Evolutionary conservation across 2,888 invertebrate species (phyloP), one percentile per base, ranked within the genome.

Genomic region (Dendrolimus pini): DNA sequence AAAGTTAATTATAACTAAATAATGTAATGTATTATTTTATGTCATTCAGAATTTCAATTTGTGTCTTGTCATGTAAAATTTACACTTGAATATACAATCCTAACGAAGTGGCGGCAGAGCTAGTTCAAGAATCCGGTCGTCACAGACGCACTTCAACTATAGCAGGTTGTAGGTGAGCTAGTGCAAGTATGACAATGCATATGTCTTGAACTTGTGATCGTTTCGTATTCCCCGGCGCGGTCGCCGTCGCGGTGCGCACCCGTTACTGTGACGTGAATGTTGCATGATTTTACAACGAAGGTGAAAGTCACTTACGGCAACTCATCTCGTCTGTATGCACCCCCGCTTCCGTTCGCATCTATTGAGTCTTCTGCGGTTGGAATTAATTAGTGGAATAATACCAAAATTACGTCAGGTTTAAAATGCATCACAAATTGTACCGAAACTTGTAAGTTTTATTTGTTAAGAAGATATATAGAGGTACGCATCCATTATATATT

Each of bases 221-320:
- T 55, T 57, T 57, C 53, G 57, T 57, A 41, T 64, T 65, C 66
- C 63, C 64, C 56, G 62, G 57, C 62, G 65, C 56, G 62, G 59
- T 62, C 61, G 60, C 55, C 60, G 64, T 30, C 30, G 30, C 30
- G 47, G 9, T 12, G 47, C 47, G 47, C 47, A 47, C 47, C 47
- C 65, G 68, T 66, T 65, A 66, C 63, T 67, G 63, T 77, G 72
- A 73, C 71, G 71, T 68, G 68, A 72, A 65, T 69, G 65, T 71
- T 72, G 71, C 68, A 72, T 74, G 72, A 67, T 66, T 75, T 65
- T 65, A 66, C 67, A 65, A 61, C 64, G 75, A 77, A 78, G 78
- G 78, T 78, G 77, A 77, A 77, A 78, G 77, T 76, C 73, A 75
- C 68, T 65, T 63, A 65, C 67, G 66, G 67, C 70, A 63, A 72